Evolutionary conservation across 1,140 invertebrate genomes (phyloP).

Genomic region (Musca domestica): DNA sequence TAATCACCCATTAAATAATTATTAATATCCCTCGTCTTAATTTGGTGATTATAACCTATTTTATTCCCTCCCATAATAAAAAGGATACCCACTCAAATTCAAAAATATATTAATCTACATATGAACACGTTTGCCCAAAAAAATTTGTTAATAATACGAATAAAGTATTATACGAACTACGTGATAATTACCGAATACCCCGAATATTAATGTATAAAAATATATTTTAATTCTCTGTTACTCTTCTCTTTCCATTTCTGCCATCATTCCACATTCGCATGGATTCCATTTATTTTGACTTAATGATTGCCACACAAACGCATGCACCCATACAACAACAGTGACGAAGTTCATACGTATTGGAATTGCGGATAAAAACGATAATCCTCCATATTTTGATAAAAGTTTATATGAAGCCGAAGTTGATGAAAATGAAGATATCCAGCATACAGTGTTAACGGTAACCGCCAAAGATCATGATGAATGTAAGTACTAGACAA

Average conservation of each 20-base stretch:
- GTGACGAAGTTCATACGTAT: constrained; percentile 90
- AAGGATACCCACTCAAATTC: too few relatives aligned
- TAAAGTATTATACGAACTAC: constrained; percentile 29
- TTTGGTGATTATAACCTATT: too few relatives aligned
- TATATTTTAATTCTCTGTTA: background rate
- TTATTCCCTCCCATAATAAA: too few relatives aligned
- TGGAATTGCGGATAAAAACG: constrained; percentile 93
- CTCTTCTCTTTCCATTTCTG: background rate
- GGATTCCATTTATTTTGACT: background rate
- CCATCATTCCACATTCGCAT: too few relatives aligned
- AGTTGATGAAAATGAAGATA: constrained; percentile 97
- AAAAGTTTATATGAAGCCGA: constrained; percentile 93
- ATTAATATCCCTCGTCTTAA: too few relatives aligned
- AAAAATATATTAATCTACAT: background rate
- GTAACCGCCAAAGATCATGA: constrained; percentile 98
- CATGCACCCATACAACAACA: constrained; percentile 56
- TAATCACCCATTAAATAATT: too few relatives aligned
- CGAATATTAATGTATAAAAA: background rate
- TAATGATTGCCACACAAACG: background rate
- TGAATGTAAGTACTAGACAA: constrained; percentile 79
- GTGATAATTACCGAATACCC: constrained; percentile 36
- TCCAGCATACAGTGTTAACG: constrained; percentile 92
- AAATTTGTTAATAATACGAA: constrained; percentile 9
- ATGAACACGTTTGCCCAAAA: constrained; percentile 2
- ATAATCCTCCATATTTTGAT: constrained; percentile 96